Evolutionary conservation across 2,113 vertebrate species (phyloP).

Genomic region (Aix galericulata): DNA sequence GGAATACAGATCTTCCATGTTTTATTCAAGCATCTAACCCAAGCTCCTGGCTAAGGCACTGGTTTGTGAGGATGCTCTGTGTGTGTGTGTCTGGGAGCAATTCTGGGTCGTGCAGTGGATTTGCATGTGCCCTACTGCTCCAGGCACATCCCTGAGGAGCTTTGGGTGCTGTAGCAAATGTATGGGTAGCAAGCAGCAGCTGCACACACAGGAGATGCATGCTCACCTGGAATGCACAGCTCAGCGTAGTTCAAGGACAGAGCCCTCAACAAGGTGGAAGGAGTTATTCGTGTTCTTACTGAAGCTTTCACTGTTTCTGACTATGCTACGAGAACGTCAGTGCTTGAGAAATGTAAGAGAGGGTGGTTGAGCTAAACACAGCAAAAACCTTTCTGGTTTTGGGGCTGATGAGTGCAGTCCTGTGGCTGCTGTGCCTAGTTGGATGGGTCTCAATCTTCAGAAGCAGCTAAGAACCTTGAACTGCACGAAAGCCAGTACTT

Average conservation of each 20-base stretch:
- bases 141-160: background rate
- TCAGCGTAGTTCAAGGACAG: background rate
- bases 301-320: background rate
- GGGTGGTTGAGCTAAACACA: background rate
- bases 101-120: background rate
- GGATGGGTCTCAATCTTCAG: background rate
- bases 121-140: background rate
- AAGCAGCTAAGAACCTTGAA: background rate
- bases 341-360: no score
- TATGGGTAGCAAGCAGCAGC: background rate
- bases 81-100: background rate
- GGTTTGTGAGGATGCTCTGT: background rate
- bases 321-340: background rate
- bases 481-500: background rate
- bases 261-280: background rate
- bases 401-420: background rate
- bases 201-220: background rate
- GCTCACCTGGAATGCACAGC: background rate
- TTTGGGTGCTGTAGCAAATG: background rate
- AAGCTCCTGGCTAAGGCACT: background rate
- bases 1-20: constrained; percentile 1
- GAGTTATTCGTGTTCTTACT: background rate
- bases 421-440: background rate
- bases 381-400: background rate
- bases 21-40: background rate